Evolutionary conservation across 2,888 invertebrate genomes (phyloP).

Genomic region (Sialis fuliginosa): DNA sequence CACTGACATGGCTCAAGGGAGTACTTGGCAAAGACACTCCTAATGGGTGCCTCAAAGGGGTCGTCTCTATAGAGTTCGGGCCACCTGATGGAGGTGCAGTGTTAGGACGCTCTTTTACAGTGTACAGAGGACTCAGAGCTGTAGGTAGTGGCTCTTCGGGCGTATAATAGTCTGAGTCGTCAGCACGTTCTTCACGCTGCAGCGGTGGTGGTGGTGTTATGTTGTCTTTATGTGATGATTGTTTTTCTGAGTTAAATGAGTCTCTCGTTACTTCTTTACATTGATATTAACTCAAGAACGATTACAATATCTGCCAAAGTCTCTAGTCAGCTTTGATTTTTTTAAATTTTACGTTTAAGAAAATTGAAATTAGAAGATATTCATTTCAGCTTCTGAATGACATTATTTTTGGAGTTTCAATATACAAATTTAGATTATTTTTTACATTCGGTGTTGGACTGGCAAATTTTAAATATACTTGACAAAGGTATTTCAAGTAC

Average conservation of each 20-base stretch:
- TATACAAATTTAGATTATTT: no score
- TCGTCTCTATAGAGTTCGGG: constrained; percentile 20
- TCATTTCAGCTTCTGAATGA: no score
- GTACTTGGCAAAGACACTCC: constrained; percentile 33
- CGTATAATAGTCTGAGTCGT: constrained; percentile 65
- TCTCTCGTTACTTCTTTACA: no score
- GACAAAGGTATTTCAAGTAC: no score
- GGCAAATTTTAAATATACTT: no score
- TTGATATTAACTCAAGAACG: no score
- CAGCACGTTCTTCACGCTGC: constrained; percentile 28
- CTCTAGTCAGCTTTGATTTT: no score
- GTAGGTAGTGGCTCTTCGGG: constrained; percentile 57
- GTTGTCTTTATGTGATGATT: not conserved
- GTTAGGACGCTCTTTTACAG: constrained; percentile 12
- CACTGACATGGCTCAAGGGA: constrained; percentile 46
- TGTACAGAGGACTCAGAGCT: constrained; percentile 41
- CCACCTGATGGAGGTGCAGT: constrained; percentile 1
- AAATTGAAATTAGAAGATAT: no score
- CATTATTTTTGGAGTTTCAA: no score
- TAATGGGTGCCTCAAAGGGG: constrained; percentile 18
- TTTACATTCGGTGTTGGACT: no score
- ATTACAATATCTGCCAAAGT: no score
- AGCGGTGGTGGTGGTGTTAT: constrained; percentile 10
- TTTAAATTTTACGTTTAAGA: no score
- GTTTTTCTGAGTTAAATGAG: constrained; percentile 8